phyloP scores from a whole-genome alignment of 2,888 invertebrate species.

The Hirtodrosophila trivittata region DNA sequence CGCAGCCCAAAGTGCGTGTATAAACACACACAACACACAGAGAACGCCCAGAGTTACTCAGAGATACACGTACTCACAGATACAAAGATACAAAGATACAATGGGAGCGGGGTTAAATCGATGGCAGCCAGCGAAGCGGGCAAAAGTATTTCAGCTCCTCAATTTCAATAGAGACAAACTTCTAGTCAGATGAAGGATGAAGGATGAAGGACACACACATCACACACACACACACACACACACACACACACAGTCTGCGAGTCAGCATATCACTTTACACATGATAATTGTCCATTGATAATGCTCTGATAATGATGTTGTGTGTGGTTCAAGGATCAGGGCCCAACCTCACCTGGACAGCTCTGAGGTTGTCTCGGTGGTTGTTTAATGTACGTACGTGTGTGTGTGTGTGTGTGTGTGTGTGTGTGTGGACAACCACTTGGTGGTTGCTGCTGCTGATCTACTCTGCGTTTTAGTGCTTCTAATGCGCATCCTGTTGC shows the following conservation, averaged over 20 bases:
- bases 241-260: slow-evolving; percentile 22
- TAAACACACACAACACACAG: slow-evolving; percentile 39
- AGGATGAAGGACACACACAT: slow-evolving; percentile 60
- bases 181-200: slow-evolving; percentile 42
- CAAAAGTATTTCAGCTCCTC: slow-evolving; percentile 41
- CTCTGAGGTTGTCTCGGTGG: slow-evolving; percentile 46
- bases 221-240: slow-evolving; percentile 17
- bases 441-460: not conserved
- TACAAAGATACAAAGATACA: slow-evolving; percentile 3
- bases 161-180: slow-evolving; percentile 41
- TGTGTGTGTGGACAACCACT: too few relatives aligned
- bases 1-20: slow-evolving; percentile 64
- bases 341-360: slow-evolving; percentile 34
- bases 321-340: slow-evolving; percentile 23
- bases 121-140: slow-evolving; percentile 38
- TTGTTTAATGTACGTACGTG: slow-evolving; percentile 24
- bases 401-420: too few relatives aligned
- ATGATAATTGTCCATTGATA: slow-evolving; percentile 76
- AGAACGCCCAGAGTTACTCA: slow-evolving; percentile 41
- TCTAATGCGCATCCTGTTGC: slow-evolving; percentile 78
- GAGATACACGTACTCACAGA: not conserved
- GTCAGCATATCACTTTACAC: slow-evolving; percentile 71
- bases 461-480: slow-evolving; percentile 63
- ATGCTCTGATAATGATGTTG: slow-evolving; percentile 59
- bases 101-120: not conserved